Percentiles rank a stretch among this genome's conserved stretches.
Conservation (phyloP, 2,113 vertebrate species). For the Chloropsis hardwickii region DNA sequence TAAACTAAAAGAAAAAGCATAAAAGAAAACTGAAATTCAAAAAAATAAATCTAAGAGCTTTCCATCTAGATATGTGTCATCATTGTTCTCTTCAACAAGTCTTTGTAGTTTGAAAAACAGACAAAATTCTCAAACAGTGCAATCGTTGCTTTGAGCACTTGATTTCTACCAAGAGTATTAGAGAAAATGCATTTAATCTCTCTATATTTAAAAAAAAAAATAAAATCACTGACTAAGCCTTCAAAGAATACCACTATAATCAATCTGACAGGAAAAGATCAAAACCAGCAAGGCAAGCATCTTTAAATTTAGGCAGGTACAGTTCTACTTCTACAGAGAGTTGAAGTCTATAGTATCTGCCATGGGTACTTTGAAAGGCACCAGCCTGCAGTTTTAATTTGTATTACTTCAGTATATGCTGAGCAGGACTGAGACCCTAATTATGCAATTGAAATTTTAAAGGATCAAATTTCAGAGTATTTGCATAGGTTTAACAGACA, state of each 20-base stretch:
- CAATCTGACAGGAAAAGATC: background rate
- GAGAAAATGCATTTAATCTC: background rate
- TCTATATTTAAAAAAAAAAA: background rate
- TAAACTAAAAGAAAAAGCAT: background rate
- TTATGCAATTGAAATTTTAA: background rate
- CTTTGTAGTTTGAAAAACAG: background rate
- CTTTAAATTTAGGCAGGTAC: background rate
- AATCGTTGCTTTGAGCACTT: background rate
- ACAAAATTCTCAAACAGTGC: background rate
- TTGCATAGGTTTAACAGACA: background rate
- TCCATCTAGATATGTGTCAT: background rate
- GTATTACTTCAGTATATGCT: background rate
- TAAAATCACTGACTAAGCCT: background rate
- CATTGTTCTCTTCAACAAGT: background rate
- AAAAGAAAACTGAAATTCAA: background rate
- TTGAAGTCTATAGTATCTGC: background rate
- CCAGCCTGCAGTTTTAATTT: background rate
- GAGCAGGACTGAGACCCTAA: background rate
- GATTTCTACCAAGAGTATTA: background rate
- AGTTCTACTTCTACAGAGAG: background rate
- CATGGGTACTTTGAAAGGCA: background rate
- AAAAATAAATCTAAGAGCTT: background rate
- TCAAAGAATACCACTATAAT: background rate
- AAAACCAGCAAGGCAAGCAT: background rate
- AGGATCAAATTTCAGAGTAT: background rate